These are phyloP conservation scores for Pocillopora verrucosa DNA, from an alignment of 64 coral and sea anemone genomes.

Conservation along the genomic window DNA sequence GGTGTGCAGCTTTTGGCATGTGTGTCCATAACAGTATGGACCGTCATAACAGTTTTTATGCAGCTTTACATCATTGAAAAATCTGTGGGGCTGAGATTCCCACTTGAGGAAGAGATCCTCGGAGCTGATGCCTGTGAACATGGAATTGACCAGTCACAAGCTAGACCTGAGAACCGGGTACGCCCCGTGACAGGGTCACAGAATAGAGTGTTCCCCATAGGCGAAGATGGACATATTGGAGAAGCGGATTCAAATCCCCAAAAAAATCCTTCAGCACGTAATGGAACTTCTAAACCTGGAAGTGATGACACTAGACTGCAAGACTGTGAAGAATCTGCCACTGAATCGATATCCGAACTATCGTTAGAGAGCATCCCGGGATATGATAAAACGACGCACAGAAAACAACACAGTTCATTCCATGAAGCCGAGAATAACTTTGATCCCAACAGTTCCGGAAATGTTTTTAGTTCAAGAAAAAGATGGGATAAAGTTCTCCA, in stretches of 20 bases:
- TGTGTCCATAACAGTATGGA: slow-evolving; percentile 59
- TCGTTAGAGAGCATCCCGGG: neutral
- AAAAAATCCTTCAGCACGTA: neutral
- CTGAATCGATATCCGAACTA: neutral
- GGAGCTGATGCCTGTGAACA: slow-evolving; percentile 61
- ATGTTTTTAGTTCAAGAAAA: neutral
- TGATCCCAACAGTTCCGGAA: neutral
- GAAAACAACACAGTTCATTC: neutral
- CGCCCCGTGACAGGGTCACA: neutral
- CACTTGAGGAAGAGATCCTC: slow-evolving; percentile 44
- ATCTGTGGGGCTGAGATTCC: slow-evolving; percentile 42
- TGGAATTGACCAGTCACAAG: slow-evolving; percentile 17
- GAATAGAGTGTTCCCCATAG: slow-evolving; percentile 9
- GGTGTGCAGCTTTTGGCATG: slow-evolving; percentile 72
- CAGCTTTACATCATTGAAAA: slow-evolving; percentile 56
- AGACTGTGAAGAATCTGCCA: neutral
- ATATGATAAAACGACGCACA: neutral
- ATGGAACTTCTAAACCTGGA: neutral
- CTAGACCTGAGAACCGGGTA: neutral
- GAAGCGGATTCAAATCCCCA: neutral
- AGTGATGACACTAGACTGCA: neutral
- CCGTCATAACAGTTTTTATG: slow-evolving; percentile 37
- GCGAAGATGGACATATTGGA: neutral
- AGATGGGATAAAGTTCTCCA: neutral
- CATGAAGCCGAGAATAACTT: neutral